Evolutionary conservation across 2,113 vertebrate species (phyloP).

Genomic region (Rhinolophus ferrumequinum): DNA sequence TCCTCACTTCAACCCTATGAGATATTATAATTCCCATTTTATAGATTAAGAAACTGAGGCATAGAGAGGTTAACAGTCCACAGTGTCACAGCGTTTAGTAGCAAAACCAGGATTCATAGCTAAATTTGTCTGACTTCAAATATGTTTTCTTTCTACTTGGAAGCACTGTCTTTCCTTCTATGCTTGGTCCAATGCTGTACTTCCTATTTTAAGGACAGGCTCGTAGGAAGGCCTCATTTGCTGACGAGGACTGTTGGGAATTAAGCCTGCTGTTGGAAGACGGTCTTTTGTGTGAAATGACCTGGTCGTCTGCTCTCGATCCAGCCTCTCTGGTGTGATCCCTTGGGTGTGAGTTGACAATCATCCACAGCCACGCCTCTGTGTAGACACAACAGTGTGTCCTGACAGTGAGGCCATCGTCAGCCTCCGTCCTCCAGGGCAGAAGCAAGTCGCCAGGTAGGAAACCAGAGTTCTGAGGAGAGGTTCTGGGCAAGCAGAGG

Average conservation of each 20-base stretch:
- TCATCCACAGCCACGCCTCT: not conserved
- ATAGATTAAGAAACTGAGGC: not conserved
- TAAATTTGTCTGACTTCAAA: not conserved
- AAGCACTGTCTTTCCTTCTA: not conserved
- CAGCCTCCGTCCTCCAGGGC: not conserved
- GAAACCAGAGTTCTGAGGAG: not conserved
- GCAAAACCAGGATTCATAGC: not conserved
- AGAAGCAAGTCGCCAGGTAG: not conserved
- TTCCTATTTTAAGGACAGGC: conserved; percentile 15
- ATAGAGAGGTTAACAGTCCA: not conserved
- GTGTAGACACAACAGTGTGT: not conserved
- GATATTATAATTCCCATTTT: not conserved
- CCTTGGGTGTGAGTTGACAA: not conserved
- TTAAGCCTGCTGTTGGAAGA: not conserved
- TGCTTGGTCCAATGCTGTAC: not conserved
- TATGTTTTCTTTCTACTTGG: not conserved
- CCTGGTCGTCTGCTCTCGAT: not conserved
- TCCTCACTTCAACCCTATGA: not conserved
- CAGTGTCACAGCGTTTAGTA: not conserved
- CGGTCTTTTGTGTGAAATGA: not conserved
- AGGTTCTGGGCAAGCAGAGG: no score
- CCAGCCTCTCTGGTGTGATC: not conserved
- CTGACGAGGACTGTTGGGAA: not conserved
- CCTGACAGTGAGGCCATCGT: not conserved
- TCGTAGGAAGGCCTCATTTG: not conserved